These are phyloP conservation scores for Puffinus mauretanicus DNA, from an alignment of 2,113 vertebrate genomes.

Conservation along the genomic window DNA sequence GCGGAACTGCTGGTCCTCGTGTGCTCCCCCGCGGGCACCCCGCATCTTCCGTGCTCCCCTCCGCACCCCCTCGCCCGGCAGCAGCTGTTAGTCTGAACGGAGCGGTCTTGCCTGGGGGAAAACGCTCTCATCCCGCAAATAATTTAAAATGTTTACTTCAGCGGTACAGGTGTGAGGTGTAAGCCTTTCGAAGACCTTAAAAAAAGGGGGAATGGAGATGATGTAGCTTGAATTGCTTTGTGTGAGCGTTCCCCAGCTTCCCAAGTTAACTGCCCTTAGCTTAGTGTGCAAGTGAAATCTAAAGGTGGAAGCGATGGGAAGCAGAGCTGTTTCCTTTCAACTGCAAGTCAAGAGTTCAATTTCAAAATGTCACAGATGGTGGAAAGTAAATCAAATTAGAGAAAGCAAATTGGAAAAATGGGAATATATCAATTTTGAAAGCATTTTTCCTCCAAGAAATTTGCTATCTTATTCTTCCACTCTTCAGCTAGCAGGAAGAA, in stretches of 20 bases:
- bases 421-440: neutral
- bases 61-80: rapidly evolving
- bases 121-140: neutral
- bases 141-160: neutral
- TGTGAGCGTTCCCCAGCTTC: neutral
- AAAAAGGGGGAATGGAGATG: neutral
- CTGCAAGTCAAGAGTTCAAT: neutral
- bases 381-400: neutral
- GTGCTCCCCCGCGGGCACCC: rapidly evolving
- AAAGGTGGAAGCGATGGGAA: neutral
- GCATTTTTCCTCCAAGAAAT: neutral
- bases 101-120: neutral
- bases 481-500: neutral
- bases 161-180: neutral
- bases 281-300: neutral
- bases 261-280: too few relatives aligned
- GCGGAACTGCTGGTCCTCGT: neutral
- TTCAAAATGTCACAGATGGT: neutral
- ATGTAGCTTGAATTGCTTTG: neutral
- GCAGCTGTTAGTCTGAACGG: neutral
- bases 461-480: neutral
- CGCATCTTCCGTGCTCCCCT: rapidly evolving
- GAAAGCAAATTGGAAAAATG: neutral
- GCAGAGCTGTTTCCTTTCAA: neutral
- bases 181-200: neutral